Evolutionary conservation across 2,113 vertebrate genomes (phyloP), one percentile per base, ranked within the genome.

Genomic region (Sinocyclocheilus rhinocerous): DNA sequence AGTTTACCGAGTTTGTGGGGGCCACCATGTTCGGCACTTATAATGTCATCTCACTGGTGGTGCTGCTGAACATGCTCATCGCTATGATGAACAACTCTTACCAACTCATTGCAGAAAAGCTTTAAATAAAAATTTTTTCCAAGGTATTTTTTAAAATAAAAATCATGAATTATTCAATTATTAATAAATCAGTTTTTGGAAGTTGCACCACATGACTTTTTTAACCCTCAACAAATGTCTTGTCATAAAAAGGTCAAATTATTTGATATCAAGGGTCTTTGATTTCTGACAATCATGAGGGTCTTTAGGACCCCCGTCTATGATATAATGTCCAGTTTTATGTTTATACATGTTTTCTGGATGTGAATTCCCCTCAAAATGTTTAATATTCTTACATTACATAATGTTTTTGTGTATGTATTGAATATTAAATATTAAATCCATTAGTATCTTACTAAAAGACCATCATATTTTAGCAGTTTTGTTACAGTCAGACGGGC

Each of bases 1-100:
- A 97, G 88, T 97, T 97, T 92, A 97, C 96, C 0, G 96, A 97
- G 70, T 97, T 96, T 84, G 96, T 97, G 18, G 96, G 96, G 75
- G 96, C 96, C 67, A 97, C 96, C 0, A 97, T 97, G 96, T 97
- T 97, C 20, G 96, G 96, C 75, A 97, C 96, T 0, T 97, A 97
- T 94, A 97, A 97, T 0, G 95, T 97, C 93, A 97, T 97, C 94
- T 97, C 96, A 24, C 91, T 97, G 61, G 96, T 97, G n/a, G 96
- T 97, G 83, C 93, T 97, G 84, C 95, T 97, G 83, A 97, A 97
- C 92, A 97, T 97, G 96, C 94, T 97, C 84, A 97, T 97, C 72
- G 96, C 96, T 89, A 97, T 97, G 96, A 97, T 97, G 96, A 97
- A 97, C 95, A 97, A 97, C 91, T 97, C 96, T 77, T 97, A 97